phyloP scores from a whole-genome alignment of 2,888 invertebrate species.

The Stegana nigrithorax region DNA sequence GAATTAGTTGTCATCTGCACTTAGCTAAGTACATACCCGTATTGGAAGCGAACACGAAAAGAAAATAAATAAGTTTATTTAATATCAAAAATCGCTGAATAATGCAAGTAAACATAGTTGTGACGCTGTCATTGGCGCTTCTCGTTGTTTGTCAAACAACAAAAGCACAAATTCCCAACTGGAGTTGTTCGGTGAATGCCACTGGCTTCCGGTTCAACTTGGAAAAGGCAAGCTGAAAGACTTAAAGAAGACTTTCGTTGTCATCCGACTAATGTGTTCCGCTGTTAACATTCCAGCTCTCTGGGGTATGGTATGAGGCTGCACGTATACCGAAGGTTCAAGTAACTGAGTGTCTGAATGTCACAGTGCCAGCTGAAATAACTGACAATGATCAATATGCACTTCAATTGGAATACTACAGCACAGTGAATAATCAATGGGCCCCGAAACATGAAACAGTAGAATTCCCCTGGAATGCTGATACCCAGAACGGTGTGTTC shows the following conservation, averaged over 20 bases:
- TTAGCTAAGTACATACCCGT: too few species aligned
- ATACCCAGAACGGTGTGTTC: constrained; percentile 39
- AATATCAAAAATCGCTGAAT: too few species aligned
- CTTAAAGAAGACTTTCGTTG: too few species aligned
- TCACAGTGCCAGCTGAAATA: constrained; percentile 24
- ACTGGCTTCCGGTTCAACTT: neutral
- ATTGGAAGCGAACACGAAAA: too few species aligned
- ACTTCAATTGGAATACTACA: constrained; percentile 39
- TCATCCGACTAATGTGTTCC: neutral
- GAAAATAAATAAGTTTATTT: too few species aligned
- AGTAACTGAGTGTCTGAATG: constrained; percentile 35
- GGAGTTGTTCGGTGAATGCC: constrained; percentile 19
- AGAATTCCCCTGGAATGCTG: constrained; percentile 40
- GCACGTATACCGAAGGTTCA: constrained; percentile 33
- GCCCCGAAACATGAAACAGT: constrained; percentile 30
- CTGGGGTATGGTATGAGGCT: constrained; percentile 43
- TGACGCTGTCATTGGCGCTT: too few species aligned
- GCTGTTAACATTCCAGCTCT: constrained; percentile 29
- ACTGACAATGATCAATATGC: constrained; percentile 21
- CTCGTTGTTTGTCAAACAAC: too few species aligned
- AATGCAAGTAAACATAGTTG: too few species aligned
- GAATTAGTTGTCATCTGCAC: too few species aligned
- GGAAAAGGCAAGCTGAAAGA: constrained; percentile 6
- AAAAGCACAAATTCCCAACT: neutral
- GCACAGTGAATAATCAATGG: constrained; percentile 32